phyloP scores from a whole-genome alignment of 2,113 vertebrate species.

The Neolamprologus tretocephalus region DNA sequence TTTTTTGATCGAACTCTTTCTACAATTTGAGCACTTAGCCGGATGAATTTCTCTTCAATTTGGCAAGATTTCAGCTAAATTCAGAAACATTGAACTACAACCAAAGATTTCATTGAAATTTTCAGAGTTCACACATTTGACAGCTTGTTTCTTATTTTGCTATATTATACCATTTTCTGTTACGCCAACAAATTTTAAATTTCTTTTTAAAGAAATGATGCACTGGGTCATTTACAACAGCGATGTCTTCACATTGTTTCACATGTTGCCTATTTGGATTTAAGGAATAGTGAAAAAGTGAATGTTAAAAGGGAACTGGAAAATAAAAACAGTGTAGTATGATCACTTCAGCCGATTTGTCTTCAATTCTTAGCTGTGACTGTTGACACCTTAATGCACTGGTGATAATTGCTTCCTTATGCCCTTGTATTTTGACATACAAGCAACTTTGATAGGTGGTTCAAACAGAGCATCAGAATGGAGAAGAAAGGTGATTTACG shows the following conservation, averaged over 20 bases:
- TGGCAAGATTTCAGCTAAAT: not conserved
- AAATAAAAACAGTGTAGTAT: slow-evolving; percentile 29
- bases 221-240: not conserved
- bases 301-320: slow-evolving; percentile 50
- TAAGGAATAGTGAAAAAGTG: slow-evolving; percentile 17
- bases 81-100: not conserved
- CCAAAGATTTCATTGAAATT: slow-evolving; percentile 44
- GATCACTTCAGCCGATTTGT: not conserved
- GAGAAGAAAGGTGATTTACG: not conserved
- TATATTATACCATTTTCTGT: not conserved
- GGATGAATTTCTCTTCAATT: slow-evolving; percentile 20
- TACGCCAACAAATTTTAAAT: not conserved
- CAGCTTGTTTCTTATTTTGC: not conserved
- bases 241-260: slow-evolving; percentile 40
- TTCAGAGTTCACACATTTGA: not conserved
- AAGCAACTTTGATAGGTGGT: not conserved
- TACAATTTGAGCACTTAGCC: not conserved
- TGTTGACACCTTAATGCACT: not conserved
- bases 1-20: slow-evolving; percentile 31
- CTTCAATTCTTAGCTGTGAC: not conserved
- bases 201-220: not conserved
- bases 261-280: slow-evolving; percentile 63
- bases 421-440: not conserved
- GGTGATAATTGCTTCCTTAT: not conserved
- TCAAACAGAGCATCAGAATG: not conserved